phyloP scores from a whole-genome alignment of 2,797 vertebrate species.

The Tamandua tetradactyla region DNA sequence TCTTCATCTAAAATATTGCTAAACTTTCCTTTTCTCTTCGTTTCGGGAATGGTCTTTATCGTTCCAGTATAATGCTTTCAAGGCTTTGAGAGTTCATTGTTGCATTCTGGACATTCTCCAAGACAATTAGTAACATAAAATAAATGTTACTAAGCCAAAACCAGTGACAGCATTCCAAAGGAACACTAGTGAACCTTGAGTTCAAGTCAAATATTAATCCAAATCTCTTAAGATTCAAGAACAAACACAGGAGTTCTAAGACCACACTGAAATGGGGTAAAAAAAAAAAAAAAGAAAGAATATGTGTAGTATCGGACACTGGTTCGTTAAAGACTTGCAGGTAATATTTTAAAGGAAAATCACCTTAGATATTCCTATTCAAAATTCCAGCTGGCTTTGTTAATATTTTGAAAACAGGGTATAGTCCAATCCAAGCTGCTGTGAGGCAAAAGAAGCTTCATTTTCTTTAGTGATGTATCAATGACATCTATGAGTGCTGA shows the following conservation, averaged over 20 bases:
- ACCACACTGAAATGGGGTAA: background rate
- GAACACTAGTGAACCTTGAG: background rate
- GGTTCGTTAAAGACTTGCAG: background rate
- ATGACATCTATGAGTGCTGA: background rate
- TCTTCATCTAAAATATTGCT: background rate
- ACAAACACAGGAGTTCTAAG: background rate
- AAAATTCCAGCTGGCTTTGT: background rate
- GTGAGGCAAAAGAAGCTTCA: background rate
- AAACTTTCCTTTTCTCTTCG: background rate
- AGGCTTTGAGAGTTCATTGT: background rate
- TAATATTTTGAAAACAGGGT: background rate
- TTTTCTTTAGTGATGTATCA: conserved; percentile 24
- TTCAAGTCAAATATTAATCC: background rate
- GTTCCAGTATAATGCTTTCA: background rate
- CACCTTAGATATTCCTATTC: background rate
- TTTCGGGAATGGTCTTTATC: background rate
- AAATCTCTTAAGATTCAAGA: conserved; percentile 13
- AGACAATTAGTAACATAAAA: background rate
- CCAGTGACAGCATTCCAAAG: background rate
- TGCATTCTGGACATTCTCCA: background rate
- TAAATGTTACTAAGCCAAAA: background rate
- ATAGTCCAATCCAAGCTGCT: background rate
- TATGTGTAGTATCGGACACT: background rate
- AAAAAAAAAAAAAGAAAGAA: background rate
- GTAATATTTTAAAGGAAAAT: background rate